Percentiles rank a stretch among this genome's conserved stretches.
phyloP scores from a whole-genome alignment of 2,113 vertebrate genomes.

The Nematolebias whitei region DNA sequence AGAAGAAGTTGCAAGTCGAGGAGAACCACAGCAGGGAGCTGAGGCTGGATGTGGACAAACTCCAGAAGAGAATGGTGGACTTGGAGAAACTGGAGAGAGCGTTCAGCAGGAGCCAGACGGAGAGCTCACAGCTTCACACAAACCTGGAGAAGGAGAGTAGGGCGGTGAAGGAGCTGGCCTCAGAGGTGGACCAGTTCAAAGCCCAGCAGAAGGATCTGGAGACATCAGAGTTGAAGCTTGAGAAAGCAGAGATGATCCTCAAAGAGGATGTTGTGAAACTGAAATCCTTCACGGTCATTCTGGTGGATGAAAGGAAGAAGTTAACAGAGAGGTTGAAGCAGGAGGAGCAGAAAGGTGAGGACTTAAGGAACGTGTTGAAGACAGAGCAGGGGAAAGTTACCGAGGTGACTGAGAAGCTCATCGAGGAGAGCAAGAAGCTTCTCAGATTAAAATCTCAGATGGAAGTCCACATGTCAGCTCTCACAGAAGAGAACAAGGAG shows the following conservation, averaged over 20 bases:
- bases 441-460: conserved; percentile 93
- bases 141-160: conserved; percentile 90
- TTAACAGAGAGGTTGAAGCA: conserved; percentile 91
- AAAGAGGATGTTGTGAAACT: conserved; percentile 93
- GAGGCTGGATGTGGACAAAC: conserved; percentile 89
- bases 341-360: conserved; percentile 88
- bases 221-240: conserved; percentile 84
- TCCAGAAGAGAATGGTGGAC: conserved; percentile 92
- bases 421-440: conserved; percentile 96
- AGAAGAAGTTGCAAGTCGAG: conserved; percentile 88
- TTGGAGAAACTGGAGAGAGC: conserved; percentile 90
- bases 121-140: conserved; percentile 86
- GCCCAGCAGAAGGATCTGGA: conserved; percentile 88
- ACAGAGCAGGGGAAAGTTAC: conserved; percentile 92
- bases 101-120: conserved; percentile 86
- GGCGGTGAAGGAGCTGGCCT: conserved; percentile 84
- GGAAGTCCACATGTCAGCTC: conserved; percentile 85
- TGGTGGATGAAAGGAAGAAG: conserved; percentile 93
- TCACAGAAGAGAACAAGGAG: conserved; percentile 87
- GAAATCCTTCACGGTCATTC: conserved; percentile 92
- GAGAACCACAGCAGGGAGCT: conserved; percentile 88
- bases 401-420: conserved; percentile 94
- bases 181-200: conserved; percentile 88
- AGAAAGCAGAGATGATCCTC: conserved; percentile 86
- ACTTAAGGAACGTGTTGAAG: conserved; percentile 86